Evolutionary conservation across 2,797 vertebrate genomes (phyloP), one percentile per base, ranked within the genome.

Genomic region (Enteromius fasciolatus): DNA sequence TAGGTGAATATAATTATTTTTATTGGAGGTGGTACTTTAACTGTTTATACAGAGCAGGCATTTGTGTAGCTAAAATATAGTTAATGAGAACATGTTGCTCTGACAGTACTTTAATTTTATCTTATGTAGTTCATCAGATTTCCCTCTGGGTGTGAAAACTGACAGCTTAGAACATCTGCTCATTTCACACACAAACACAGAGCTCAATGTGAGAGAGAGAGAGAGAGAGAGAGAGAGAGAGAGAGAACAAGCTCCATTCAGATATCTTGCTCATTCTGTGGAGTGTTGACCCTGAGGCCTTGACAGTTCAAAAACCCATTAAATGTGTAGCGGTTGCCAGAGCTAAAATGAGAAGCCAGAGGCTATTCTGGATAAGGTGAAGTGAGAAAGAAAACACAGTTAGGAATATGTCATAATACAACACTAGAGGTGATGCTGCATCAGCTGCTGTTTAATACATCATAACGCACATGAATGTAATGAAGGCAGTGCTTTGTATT

Each of bases 91-190:
- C 76, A 78, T 66, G 41, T 50, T 39, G 20, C 41, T 66, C 41
- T 81, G 92, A 93, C 90, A 92, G 91, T 93, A 92, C 91, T 94
- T 94, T 94, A 92, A 94, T 95, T 94, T 95, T 94, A 94, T 93
- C 93, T 93, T 91, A 87, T 86, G 92, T 92, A 93, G 93, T 93
- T 94, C 93, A 92, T 83, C 90, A 93, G 92, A 94, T 94, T 95
- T 94, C 94, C 93, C 93, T 82, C 89, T 33, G 92, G 94, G 93
- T 92, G 83, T 78, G 80, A 90, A 89, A 84, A 76, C 90, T 92
- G 91, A 78, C 89, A 85, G 91, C 92, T 93, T 91, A 92, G 79
- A 94, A 94, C 93, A 94, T 95, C 93, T 95, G 93, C 92, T 83
- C 89, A 88, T 90, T 91, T 91, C 89, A 90, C 89, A 90, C 90